Percentiles rank a stretch among this genome's conserved stretches.
Conservation (phyloP, 1,140 invertebrate genomes). For the Eurosta solidaginis region DNA sequence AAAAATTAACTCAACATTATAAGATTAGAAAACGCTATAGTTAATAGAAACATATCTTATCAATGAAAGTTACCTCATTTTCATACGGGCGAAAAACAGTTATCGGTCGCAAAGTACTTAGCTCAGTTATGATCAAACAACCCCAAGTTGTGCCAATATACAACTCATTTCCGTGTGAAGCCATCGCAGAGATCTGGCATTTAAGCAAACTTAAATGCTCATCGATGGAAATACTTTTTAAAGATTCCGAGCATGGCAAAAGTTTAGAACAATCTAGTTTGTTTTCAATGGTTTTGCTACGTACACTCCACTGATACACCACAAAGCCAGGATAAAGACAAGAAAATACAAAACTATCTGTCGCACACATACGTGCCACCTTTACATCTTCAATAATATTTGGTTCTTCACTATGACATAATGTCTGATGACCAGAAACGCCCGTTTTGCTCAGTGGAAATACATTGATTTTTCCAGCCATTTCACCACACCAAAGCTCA, state of each 20-base stretch:
- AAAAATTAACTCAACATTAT: no score
- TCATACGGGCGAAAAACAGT: constrained; percentile 90
- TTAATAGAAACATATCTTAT: no score
- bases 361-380: constrained; percentile 68
- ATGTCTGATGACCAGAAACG: constrained; percentile 64
- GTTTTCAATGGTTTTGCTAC: constrained; percentile 70
- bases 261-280: constrained; percentile 90
- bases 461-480: constrained; percentile 73
- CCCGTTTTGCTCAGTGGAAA: constrained; percentile 66
- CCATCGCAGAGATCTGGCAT: constrained; percentile 83
- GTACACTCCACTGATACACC: constrained; percentile 82
- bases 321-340: constrained; percentile 80
- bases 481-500: constrained; percentile 79
- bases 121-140: constrained; percentile 85
- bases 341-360: constrained; percentile 71
- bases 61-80: constrained; percentile 68
- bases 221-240: constrained; percentile 90
- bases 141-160: constrained; percentile 93
- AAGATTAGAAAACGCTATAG: no score
- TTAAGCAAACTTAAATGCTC: constrained; percentile 79
- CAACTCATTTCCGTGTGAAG: constrained; percentile 70
- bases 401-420: constrained; percentile 56
- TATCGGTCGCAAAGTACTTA: constrained; percentile 77
- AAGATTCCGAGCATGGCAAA: constrained; percentile 86
- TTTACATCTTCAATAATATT: constrained; percentile 62